These are phyloP conservation scores for Phoeniculus purpureus DNA, from an alignment of 2,797 vertebrate species.

Conservation along the genomic window DNA sequence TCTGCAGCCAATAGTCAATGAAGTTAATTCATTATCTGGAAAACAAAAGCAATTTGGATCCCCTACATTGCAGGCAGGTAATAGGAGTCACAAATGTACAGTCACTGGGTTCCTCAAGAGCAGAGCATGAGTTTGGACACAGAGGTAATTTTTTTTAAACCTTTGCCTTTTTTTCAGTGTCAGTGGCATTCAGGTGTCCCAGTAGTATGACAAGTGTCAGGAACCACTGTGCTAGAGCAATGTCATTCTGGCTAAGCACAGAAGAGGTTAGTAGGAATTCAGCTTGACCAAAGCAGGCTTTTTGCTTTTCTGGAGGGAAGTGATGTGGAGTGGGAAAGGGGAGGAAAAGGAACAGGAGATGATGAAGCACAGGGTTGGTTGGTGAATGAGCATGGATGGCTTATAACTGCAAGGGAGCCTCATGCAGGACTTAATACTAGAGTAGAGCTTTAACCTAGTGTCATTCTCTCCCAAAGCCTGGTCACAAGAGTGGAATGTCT, in stretches of 20 bases:
- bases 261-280: background rate
- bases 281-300: background rate
- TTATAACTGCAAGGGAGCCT: background rate
- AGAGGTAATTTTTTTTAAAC: background rate
- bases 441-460: background rate
- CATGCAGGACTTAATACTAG: rapidly evolving
- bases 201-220: background rate
- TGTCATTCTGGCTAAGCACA: background rate
- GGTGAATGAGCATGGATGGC: background rate
- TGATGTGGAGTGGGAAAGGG: rapidly evolving
- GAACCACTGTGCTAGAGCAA: background rate
- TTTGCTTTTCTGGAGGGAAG: background rate
- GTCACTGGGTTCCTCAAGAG: background rate
- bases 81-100: background rate
- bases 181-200: background rate
- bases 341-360: background rate
- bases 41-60: background rate
- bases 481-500: background rate
- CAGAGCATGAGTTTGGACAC: background rate
- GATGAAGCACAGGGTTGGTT: background rate
- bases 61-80: background rate
- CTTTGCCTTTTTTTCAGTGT: background rate
- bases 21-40: background rate
- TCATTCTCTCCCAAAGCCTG: background rate
- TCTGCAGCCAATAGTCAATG: background rate